phyloP scores from a whole-genome alignment of 2,888 invertebrate genomes.

The Dusona sp. region DNA sequence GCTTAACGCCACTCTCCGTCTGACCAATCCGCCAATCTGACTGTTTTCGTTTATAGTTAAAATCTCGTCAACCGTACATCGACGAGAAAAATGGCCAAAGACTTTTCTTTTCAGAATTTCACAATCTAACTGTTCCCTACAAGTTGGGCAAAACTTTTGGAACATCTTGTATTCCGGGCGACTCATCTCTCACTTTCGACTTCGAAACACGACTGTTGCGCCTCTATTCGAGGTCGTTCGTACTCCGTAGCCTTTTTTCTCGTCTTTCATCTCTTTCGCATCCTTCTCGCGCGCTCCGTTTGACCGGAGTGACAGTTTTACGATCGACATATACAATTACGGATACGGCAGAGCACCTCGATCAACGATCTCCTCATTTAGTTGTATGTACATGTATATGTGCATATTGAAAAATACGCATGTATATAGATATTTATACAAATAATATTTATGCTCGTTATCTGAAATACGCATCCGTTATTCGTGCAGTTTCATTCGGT shows the following conservation, averaged over 20 bases:
- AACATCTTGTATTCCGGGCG: background rate
- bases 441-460: slow-evolving; percentile 9
- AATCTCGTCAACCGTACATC: background rate
- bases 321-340: slow-evolving; percentile 57
- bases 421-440: background rate
- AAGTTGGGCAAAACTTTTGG: background rate
- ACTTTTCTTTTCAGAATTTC: no score
- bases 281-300: slow-evolving; percentile 10
- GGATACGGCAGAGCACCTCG: slow-evolving; percentile 17
- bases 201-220: slow-evolving; percentile 37
- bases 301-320: slow-evolving; percentile 58
- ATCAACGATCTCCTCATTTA: slow-evolving; percentile 8
- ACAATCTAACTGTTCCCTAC: no score
- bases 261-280: slow-evolving; percentile 21
- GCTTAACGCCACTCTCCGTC: no score
- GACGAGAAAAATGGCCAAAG: no score
- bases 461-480: background rate
- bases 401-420: background rate
- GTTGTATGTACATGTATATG: background rate
- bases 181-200: slow-evolving; percentile 67
- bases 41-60: background rate
- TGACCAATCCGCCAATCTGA: no score
- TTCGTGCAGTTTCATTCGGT: background rate
- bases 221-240: slow-evolving; percentile 52
- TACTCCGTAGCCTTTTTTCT: background rate